Evolutionary conservation across 2,888 invertebrate species (phyloP).

Genomic region (Biston betularia): DNA sequence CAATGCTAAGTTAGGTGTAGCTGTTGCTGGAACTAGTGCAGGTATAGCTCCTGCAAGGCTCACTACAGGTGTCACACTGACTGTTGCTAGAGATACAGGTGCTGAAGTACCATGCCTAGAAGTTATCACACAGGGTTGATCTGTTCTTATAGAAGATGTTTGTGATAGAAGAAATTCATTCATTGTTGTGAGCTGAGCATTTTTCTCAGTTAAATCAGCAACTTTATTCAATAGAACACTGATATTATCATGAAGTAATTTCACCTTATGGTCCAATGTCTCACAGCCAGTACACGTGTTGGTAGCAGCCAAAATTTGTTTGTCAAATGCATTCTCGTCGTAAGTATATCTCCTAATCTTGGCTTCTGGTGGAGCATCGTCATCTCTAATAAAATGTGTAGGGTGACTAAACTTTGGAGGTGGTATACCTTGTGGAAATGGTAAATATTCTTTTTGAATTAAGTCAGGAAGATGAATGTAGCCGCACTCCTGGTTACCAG

Average conservation of each 20-base stretch:
- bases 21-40: conserved; percentile 74
- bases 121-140: conserved; percentile 80
- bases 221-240: conserved; percentile 80
- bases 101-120: conserved; percentile 80
- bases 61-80: conserved; percentile 81
- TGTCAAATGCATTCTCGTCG: conserved; percentile 69
- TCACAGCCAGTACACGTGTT: conserved; percentile 75
- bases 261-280: conserved; percentile 73
- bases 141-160: conserved; percentile 73
- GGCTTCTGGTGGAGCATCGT: conserved; percentile 77
- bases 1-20: conserved; percentile 72
- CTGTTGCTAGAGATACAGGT: conserved; percentile 80
- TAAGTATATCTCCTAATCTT: conserved; percentile 72
- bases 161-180: conserved; percentile 81
- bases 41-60: conserved; percentile 78
- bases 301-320: conserved; percentile 63
- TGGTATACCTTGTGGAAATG: conserved; percentile 50
- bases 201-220: conserved; percentile 78
- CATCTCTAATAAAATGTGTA: conserved; percentile 66
- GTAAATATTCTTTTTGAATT: conserved; percentile 56
- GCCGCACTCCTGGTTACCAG: conserved; percentile 80
- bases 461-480: conserved; percentile 67
- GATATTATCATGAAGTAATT: conserved; percentile 79
- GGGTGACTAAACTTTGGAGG: conserved; percentile 63
- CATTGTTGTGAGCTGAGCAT: conserved; percentile 79